phyloP scores from a whole-genome alignment of 1,140 invertebrate species.

The Cydia pomonella region DNA sequence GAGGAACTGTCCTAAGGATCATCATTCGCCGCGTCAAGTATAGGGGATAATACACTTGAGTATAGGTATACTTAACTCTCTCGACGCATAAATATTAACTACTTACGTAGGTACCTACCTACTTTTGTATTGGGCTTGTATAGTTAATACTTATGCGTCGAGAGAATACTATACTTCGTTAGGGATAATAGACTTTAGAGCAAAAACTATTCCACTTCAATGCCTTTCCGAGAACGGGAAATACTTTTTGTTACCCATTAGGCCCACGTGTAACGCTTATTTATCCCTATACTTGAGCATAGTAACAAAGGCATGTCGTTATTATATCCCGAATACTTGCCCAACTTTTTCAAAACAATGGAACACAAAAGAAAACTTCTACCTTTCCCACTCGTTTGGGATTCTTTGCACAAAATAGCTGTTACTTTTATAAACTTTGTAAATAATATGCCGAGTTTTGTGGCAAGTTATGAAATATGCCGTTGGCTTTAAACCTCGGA shows the following conservation, averaged over 20 bases:
- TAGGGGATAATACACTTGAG: too few relatives aligned
- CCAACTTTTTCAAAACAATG: slow-evolving; percentile 24
- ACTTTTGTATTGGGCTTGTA: too few relatives aligned
- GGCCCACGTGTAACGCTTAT: neutral
- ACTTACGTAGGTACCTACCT: too few relatives aligned
- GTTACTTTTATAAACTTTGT: slow-evolving; percentile 29
- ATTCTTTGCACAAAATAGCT: slow-evolving; percentile 28
- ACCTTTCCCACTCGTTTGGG: slow-evolving; percentile 26
- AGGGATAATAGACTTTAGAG: neutral
- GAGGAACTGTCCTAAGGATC: too few relatives aligned
- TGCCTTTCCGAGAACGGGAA: neutral
- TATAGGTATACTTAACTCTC: too few relatives aligned
- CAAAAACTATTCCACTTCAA: neutral
- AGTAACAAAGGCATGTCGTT: slow-evolving; percentile 23
- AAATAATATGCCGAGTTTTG: slow-evolving; percentile 31
- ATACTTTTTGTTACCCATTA: neutral
- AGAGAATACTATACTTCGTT: neutral
- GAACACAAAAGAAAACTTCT: slow-evolving; percentile 26
- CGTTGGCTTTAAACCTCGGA: slow-evolving; percentile 22
- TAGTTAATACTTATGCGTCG: too few relatives aligned
- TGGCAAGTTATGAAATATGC: slow-evolving; percentile 22
- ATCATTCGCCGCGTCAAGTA: too few relatives aligned
- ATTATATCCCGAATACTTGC: slow-evolving; percentile 23
- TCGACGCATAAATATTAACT: too few relatives aligned
- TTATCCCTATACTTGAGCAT: neutral